Conservation (phyloP, 2,113 vertebrate genomes). For the Isurus oxyrinchus region DNA sequence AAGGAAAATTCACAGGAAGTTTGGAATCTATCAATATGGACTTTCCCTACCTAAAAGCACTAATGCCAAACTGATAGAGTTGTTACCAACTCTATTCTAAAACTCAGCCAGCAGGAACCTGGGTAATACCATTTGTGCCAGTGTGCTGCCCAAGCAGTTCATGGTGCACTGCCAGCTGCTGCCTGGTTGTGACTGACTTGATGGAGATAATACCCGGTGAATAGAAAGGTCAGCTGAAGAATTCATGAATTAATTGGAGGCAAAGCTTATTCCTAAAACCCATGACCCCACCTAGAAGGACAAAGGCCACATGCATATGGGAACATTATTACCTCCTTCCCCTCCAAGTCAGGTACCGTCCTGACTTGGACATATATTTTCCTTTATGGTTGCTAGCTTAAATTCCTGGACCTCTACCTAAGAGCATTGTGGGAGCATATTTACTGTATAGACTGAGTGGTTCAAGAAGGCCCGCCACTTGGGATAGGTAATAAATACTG, state of each 20-base stretch:
- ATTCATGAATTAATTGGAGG: neutral
- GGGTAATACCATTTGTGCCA: neutral
- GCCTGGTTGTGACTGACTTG: neutral
- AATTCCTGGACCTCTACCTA: neutral
- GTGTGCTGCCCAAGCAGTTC: neutral
- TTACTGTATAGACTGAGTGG: neutral
- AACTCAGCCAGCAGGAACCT: neutral
- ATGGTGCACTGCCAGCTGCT: neutral
- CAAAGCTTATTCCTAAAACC: neutral
- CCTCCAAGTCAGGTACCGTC: neutral
- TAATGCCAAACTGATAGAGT: neutral
- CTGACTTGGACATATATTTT: neutral
- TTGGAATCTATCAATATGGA: neutral
- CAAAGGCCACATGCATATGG: neutral
- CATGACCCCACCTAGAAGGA: neutral
- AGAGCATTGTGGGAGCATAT: neutral
- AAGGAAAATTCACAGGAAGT: neutral
- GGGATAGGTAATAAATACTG: neutral
- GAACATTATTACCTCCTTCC: neutral
- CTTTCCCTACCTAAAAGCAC: neutral
- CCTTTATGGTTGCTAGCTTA: neutral
- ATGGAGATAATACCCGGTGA: neutral
- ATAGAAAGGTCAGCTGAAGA: neutral
- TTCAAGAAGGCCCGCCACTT: neutral
- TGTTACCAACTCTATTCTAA: neutral